Evolutionary conservation across 2,888 invertebrate species (phyloP), one percentile per base, ranked within the genome.

Genomic region (Heliothis peltigera): DNA sequence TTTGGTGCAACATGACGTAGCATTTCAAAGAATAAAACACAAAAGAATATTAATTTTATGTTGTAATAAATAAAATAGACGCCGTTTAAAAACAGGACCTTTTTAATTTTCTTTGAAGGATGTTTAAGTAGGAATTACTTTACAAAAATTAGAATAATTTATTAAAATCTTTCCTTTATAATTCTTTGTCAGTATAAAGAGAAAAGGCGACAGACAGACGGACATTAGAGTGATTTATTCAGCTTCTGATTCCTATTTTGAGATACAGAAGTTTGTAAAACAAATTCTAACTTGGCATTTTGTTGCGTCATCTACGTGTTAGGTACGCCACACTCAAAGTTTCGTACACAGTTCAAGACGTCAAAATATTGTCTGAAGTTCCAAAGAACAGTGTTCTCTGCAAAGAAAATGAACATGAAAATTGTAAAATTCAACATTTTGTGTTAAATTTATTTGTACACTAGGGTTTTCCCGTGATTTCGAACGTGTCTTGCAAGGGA

Each of bases 321-420:
- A 32, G 8, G 17, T 17, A 19, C 22, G 21, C 48, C 49, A 43
- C 48, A 17, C 0, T 4, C 5, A 28, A 68, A 58, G 22, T 68
- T 64, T 64, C 15, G 8, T n/a, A 65, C 42, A 44, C 32, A 8
- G 4, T 64, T 8, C 17, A 17, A 48, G 10, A 48, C 68, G 57
- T 49, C 68, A 64, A 68, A 67, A 67, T 25, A 19, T 25, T 35
- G 18, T 32, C 12, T 17, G 25, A 65, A 65, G 49, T 68, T 58
- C 17, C 32, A 42, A 17, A 32, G 15, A 15, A 48, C 68, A 68
- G 42, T 48, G 4, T 58, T 48, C 0, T 7, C 10, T 22, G 32
- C n/a, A 0, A 32, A 42, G 19, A 25, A 22, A 57, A 10, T 25
- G 15, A 22, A n/a, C 28, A 8, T 25, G 15, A 42, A 63, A 0